Percentiles rank a stretch among this genome's conserved stretches.
These are phyloP conservation scores for Caracal caracal DNA, from an alignment of 2,113 vertebrate genomes.

Conservation along the genomic window DNA sequence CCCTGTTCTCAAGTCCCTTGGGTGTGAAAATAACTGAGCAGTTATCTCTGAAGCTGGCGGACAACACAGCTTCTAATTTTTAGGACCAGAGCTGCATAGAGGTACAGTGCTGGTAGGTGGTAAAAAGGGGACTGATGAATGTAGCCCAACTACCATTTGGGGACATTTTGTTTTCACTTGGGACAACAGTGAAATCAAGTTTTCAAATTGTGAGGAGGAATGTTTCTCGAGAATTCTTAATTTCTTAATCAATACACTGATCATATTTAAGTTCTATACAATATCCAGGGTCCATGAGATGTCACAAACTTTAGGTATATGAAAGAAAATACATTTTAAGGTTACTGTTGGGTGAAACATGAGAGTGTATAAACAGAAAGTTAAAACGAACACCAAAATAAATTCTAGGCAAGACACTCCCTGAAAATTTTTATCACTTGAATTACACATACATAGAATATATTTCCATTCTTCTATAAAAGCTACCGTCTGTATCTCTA, in stretches of 20 bases:
- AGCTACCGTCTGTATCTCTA: conserved; percentile 44
- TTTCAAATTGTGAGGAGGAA: background rate
- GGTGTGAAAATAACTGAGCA: conserved; percentile 22
- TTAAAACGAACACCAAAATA: conserved; percentile 51
- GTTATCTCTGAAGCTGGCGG: background rate
- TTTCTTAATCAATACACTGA: conserved; percentile 25
- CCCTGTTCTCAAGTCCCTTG: background rate
- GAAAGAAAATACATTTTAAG: conserved; percentile 18
- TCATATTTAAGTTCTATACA: background rate
- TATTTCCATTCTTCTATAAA: conserved; percentile 55
- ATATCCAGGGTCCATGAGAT: background rate
- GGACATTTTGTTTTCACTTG: background rate
- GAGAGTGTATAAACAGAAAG: background rate
- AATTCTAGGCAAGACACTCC: conserved; percentile 36
- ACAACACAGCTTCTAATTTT: background rate
- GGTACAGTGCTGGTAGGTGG: background rate
- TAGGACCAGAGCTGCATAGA: background rate
- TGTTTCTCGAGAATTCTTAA: background rate
- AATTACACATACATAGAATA: conserved; percentile 56
- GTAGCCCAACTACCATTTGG: background rate
- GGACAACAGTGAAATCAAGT: background rate
- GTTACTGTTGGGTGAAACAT: background rate
- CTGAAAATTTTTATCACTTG: conserved; percentile 41
- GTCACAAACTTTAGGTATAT: background rate
- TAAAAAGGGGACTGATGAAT: background rate